Conservation (phyloP, 23 tunicate genomes). For the Styela clava region DNA sequence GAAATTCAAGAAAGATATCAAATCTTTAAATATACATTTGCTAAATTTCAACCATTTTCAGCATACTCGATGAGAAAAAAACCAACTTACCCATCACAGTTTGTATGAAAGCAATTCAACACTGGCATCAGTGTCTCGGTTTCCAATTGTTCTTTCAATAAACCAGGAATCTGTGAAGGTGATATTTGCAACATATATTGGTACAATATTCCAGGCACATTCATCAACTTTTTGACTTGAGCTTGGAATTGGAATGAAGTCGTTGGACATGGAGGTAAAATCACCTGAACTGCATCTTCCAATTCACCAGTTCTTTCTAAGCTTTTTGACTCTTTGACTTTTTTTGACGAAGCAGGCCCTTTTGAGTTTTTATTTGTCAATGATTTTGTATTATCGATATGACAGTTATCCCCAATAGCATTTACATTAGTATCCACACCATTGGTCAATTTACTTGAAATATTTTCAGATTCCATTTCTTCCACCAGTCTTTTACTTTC, state of each 20-base stretch:
- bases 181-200: slow-evolving; percentile 41
- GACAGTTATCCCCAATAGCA: not conserved
- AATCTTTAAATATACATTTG: too few relatives aligned
- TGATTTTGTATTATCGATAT: not conserved
- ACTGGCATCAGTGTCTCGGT: slow-evolving; percentile 41
- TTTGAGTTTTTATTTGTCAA: not conserved
- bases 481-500: too few relatives aligned
- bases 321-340: not conserved
- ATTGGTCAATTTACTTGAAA: too few relatives aligned
- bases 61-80: too few relatives aligned
- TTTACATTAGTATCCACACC: slow-evolving; percentile 5
- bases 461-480: too few relatives aligned
- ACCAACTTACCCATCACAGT: slow-evolving; percentile 14
- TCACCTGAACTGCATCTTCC: too few relatives aligned
- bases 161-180: slow-evolving; percentile 25
- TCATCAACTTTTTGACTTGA: slow-evolving; percentile 30
- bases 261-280: slow-evolving; percentile 41
- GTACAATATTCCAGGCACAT: not conserved
- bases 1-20: too few relatives aligned
- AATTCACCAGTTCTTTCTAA: not conserved
- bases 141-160: slow-evolving; percentile 79
- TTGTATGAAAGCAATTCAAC: slow-evolving; percentile 18
- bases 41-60: too few relatives aligned
- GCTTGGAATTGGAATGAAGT: slow-evolving; percentile 87
- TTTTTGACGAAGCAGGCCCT: not conserved